These are phyloP conservation scores for Rotaria socialis DNA, from an alignment of 2,888 invertebrate genomes.

Conservation along the genomic window DNA sequence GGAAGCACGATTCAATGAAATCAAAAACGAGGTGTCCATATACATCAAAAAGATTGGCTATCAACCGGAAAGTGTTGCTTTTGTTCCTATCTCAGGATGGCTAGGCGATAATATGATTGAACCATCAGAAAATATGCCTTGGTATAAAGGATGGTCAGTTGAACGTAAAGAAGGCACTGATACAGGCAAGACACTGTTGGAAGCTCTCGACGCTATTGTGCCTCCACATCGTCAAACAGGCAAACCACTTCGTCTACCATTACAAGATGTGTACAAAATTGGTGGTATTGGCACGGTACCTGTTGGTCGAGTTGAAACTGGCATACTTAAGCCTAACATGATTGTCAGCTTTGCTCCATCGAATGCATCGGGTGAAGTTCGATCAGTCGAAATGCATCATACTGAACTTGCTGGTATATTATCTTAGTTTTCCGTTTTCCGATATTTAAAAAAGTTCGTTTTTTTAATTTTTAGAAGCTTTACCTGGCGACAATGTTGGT, in stretches of 20 bases:
- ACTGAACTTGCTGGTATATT: too few species aligned
- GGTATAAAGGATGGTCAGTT: constrained; percentile 65
- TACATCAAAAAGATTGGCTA: constrained; percentile 99
- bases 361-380: too few species aligned
- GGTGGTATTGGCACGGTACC: constrained; percentile 92
- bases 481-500: too few species aligned
- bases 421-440: too few species aligned
- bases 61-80: constrained; percentile 91
- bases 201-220: constrained; percentile 91
- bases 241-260: constrained; percentile 92
- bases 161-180: constrained; percentile 81
- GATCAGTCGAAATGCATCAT: too few species aligned
- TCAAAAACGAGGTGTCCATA: constrained; percentile 91
- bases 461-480: too few species aligned
- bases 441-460: too few species aligned
- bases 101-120: constrained; percentile 99
- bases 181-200: constrained; percentile 89
- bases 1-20: constrained; percentile 87
- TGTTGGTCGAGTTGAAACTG: too few species aligned
- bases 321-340: too few species aligned
- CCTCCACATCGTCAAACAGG: constrained; percentile 90
- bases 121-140: constrained; percentile 77
- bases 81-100: constrained; percentile 99
- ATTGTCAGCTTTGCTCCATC: too few species aligned
- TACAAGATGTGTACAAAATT: constrained; percentile 99